Conservation (phyloP, 1,140 invertebrate genomes). For the Aphis gossypii region DNA sequence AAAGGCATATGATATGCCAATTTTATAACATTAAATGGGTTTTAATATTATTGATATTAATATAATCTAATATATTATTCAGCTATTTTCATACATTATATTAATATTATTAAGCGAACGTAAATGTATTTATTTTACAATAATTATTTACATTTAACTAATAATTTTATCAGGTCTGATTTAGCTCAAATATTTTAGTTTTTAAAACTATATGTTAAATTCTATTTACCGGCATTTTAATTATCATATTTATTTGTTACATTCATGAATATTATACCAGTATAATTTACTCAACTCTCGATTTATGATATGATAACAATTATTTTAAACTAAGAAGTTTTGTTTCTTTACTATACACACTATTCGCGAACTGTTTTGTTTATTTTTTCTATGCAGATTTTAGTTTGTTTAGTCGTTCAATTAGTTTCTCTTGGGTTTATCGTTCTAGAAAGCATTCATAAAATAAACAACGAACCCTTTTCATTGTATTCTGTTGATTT, state of each 20-base stretch:
- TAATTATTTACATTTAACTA: not conserved
- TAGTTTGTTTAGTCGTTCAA: slow-evolving; percentile 23
- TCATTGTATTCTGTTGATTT: slow-evolving; percentile 26
- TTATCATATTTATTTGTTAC: not conserved
- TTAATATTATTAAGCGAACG: no score
- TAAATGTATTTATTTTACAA: not conserved
- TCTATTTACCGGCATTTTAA: not conserved
- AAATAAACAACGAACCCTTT: slow-evolving; percentile 36
- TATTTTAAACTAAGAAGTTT: not conserved
- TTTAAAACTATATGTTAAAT: not conserved
- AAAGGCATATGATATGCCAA: no score
- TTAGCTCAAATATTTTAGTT: not conserved
- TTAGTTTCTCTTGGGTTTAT: slow-evolving; percentile 36
- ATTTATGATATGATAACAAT: slow-evolving; percentile 14
- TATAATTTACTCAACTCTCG: not conserved
- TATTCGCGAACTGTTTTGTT: not conserved
- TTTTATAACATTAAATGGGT: no score
- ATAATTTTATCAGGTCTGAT: not conserved
- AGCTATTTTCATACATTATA: no score
- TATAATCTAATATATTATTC: no score
- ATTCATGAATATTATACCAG: not conserved
- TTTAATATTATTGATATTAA: no score
- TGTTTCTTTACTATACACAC: not conserved
- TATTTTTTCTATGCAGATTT: slow-evolving; percentile 38
- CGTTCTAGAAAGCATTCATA: slow-evolving; percentile 38